Evolutionary conservation across 2,113 vertebrate species (phyloP), one percentile per base, ranked within the genome.

Genomic region (Dasyprocta punctata): DNA sequence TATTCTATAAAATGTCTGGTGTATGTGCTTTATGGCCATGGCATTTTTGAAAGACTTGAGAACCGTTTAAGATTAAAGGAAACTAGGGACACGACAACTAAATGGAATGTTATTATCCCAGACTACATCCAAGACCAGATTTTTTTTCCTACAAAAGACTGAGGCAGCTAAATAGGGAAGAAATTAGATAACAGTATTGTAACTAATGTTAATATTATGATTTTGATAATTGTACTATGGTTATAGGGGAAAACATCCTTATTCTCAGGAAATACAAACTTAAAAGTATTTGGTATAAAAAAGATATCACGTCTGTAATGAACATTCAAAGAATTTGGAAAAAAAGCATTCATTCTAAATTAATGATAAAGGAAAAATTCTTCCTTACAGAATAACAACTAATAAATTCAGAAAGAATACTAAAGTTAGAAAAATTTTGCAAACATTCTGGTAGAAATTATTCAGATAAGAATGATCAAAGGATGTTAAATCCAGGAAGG

Each of bases 391-490:
- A 69, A 86, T 65, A 38, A 87, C 67, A 92, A 86, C 9, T 95
- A 94, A 56, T 52, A 89, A 86, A 92, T 63, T 81, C 11, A 96
- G 13, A 90, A 86, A 90, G n/a, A 86, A 77, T 52, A 38, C 88
- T 52, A 28, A 65, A 94, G 38, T 67, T 88, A 91, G 69, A 38
- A 61, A 89, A 95, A 90, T 75, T 19, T 69, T 69, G 12, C 7
- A 88, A 95, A 86, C 30, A 88, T 67, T 47, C 38, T 60, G 77
- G 71, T 77, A 83, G 92, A 89, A 92, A 30, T 47, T 56, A 95
- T 90, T 96, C 86, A 95, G 91, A 3, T 49, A 87, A 93, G 33
- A 97, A 41, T 96, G 36, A 93, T n/a, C 56, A 88, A 92, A 89
- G n/a, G 49, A 75, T 88, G 52, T 49, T 90, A 63, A 67, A 52